Base-by-base conservation (phyloP, 2,113 vertebrate genomes). In the Pachycephala philippinensis region DNA sequence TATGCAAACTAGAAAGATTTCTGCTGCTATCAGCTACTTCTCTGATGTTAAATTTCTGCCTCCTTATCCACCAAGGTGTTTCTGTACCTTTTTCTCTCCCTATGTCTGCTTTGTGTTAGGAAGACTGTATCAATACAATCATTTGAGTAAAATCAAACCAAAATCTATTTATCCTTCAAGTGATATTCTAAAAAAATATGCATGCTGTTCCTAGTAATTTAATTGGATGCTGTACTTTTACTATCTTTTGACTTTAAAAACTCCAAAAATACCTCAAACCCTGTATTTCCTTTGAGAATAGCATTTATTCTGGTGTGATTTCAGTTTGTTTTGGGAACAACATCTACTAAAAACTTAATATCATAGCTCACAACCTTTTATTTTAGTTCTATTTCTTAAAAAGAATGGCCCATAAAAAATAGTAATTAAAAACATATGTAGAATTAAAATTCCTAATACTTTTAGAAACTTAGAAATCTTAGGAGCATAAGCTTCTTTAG, bases 401-500 rank as follows among this genome's bases (percentile, higher is more conserved):
- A 80, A 9, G 15, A 61, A 35, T 14, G 15, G 3, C 2, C 5
- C 90, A 61, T 8, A 20, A 65, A 70, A 72, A 93, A 53, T 19
- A 83, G 54, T 11, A 64, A 63, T 79, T 77, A 35, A 47, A 76
- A 56, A 64, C 52, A 15, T 17, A 24, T 30, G 16, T 81, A 63
- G 18, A 50, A 77, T 80, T 94, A 33, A 94, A 92, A 94, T 94
- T 91, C 40, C n/a, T 89, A 44, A 53, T 76, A 82, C 21, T 93
- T 96, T 49, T 63, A 69, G 72, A 95, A 97, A 94, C 63, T 72
- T 76, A 30, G 22, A 87, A 91, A 94, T 94, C 71, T 79, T 87
- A 92, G 52, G 18, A 90, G 30, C 42, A 54, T 96, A 97, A 97
- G 88, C 95, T 88, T 50, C 90, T 97, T 97, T 91, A 95, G 92